These are phyloP conservation scores for Syngnathus scovelli DNA, from an alignment of 2,113 vertebrate genomes.

Conservation along the genomic window DNA sequence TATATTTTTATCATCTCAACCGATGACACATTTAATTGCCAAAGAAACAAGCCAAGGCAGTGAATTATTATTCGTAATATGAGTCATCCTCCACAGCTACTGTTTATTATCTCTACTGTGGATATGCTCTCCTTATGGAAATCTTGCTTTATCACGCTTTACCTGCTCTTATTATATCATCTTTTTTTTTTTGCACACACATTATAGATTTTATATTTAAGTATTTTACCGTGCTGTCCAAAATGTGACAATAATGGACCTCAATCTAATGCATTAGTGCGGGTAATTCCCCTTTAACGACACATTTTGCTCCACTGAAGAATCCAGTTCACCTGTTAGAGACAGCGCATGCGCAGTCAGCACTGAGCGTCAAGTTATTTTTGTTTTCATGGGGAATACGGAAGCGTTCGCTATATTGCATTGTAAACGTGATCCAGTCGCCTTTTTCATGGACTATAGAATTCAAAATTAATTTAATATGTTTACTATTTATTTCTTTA, in stretches of 20 bases:
- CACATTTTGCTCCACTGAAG: constrained; percentile 47
- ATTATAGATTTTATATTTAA: neutral
- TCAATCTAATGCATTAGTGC: constrained; percentile 11
- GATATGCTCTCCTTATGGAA: neutral
- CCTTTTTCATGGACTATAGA: neutral
- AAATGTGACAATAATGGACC: neutral
- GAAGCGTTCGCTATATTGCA: constrained; percentile 14
- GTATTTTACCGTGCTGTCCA: neutral
- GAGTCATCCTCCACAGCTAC: constrained; percentile 10
- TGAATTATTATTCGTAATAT: constrained; percentile 18
- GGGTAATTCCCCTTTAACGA: constrained; percentile 62
- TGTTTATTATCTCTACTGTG: neutral
- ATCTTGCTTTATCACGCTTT: constrained; percentile 3
- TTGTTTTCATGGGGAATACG: neutral
- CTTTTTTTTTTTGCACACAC: neutral
- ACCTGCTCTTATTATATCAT: neutral
- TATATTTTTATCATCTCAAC: constrained; percentile 2
- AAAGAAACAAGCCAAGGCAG: constrained; percentile 1
- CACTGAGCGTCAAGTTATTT: constrained; percentile 15
- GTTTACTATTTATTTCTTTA: neutral
- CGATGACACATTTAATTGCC: neutral
- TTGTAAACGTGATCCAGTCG: neutral
- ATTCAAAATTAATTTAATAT: neutral
- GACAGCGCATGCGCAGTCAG: constrained; percentile 73
- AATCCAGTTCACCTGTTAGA: constrained; percentile 67